Conservation (phyloP, 1,140 invertebrate genomes). For the Chrysomallon squamiferum region DNA sequence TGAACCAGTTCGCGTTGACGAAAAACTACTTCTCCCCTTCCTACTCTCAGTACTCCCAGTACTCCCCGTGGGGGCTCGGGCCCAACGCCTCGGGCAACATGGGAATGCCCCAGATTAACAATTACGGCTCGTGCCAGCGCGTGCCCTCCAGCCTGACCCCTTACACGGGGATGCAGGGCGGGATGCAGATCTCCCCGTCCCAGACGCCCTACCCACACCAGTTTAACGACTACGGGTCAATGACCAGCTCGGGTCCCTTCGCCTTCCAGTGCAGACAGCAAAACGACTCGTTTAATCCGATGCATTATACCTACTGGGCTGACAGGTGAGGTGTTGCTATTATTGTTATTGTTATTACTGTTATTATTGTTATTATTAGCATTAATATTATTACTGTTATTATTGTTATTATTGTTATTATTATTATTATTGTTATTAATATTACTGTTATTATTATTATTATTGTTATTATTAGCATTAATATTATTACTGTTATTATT, state of each 20-base stretch:
- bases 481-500: too few relatives aligned
- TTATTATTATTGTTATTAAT: too few relatives aligned
- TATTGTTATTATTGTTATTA: too few relatives aligned
- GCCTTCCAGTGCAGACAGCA: slow-evolving; percentile 54
- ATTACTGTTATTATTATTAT: too few relatives aligned
- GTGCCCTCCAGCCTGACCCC: slow-evolving; percentile 36
- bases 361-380: too few relatives aligned
- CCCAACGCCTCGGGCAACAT: slow-evolving; percentile 24
- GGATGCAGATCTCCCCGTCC: slow-evolving; percentile 45
- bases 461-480: too few relatives aligned
- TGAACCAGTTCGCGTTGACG: slow-evolving; percentile 52
- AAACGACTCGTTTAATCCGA: slow-evolving; percentile 36
- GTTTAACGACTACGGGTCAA: slow-evolving; percentile 45
- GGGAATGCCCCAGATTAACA: slow-evolving; percentile 39
- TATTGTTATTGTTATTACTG: not conserved
- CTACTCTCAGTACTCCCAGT: slow-evolving; percentile 54
- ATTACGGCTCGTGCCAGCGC: slow-evolving; percentile 48
- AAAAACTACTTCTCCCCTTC: slow-evolving; percentile 53
- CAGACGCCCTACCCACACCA: slow-evolving; percentile 42
- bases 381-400: too few relatives aligned
- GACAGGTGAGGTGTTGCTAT: slow-evolving; percentile 42
- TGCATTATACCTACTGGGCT: slow-evolving; percentile 55
- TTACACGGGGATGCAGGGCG: slow-evolving; percentile 21
- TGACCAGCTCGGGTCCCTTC: slow-evolving; percentile 34
- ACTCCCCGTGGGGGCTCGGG: slow-evolving; percentile 44